Conservation (phyloP, 2,888 invertebrate genomes). For the Erebia palarica region DNA sequence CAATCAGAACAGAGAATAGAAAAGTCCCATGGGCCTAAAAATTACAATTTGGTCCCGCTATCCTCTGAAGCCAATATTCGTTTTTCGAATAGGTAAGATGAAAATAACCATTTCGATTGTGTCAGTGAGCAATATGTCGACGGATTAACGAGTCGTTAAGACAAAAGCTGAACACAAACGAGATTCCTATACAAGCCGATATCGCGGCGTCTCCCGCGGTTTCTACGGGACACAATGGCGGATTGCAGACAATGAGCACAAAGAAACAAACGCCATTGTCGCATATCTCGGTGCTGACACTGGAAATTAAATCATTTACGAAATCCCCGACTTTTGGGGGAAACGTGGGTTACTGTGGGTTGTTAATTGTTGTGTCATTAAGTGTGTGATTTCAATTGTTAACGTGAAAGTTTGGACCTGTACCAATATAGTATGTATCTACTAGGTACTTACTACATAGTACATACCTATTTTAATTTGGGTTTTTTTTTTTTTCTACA, state of each 20-base stretch:
- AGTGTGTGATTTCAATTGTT: background rate
- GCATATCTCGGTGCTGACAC: background rate
- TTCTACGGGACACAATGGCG: slow-evolving; percentile 8
- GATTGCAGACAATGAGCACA: slow-evolving; percentile 12
- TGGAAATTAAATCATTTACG: background rate
- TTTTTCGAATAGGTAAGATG: too few species aligned
- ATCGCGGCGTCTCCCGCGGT: slow-evolving; percentile 24
- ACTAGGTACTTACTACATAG: too few species aligned
- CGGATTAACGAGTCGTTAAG: slow-evolving; percentile 1
- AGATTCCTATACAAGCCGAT: slow-evolving; percentile 1
- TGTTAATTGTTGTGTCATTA: background rate
- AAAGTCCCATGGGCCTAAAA: too few species aligned
- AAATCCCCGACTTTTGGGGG: slow-evolving; percentile 7
- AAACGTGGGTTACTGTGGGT: slow-evolving; percentile 12
- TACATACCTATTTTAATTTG: too few species aligned
- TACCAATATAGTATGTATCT: background rate
- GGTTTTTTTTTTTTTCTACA: too few species aligned
- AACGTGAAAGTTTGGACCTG: background rate
- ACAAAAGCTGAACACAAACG: slow-evolving; percentile 1
- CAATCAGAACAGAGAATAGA: too few species aligned
- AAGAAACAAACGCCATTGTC: slow-evolving; percentile 31
- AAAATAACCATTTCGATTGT: background rate
- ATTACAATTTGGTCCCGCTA: too few species aligned
- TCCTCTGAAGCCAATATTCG: too few species aligned
- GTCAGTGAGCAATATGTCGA: background rate